These are phyloP conservation scores for Cervus canadensis DNA, from an alignment of 2,113 vertebrate species.

Conservation along the genomic window DNA sequence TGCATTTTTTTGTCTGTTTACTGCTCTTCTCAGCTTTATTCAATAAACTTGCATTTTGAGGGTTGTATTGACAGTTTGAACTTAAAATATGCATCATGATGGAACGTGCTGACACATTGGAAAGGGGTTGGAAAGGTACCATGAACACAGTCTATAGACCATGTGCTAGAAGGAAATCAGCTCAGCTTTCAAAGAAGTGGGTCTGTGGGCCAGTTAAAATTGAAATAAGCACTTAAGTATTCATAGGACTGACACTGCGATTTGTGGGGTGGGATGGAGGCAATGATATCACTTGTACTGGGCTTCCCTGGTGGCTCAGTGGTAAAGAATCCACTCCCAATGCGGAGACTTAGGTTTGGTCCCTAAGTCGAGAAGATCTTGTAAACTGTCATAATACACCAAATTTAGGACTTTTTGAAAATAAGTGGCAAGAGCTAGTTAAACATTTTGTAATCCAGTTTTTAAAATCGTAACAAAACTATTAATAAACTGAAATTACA, in stretches of 20 bases:
- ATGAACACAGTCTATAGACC: not conserved
- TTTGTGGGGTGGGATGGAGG: not conserved
- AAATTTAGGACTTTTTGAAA: not conserved
- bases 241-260: not conserved
- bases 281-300: not conserved
- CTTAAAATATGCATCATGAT: slow-evolving; percentile 40
- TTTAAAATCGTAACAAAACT: not conserved
- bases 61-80: slow-evolving; percentile 80
- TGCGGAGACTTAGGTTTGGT: not conserved
- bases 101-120: slow-evolving; percentile 9
- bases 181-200: not conserved
- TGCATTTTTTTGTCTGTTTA: slow-evolving; percentile 81
- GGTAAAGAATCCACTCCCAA: not conserved
- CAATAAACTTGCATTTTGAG: slow-evolving; percentile 87
- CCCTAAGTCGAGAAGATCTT: not conserved
- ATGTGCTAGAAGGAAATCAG: not conserved
- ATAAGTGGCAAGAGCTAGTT: not conserved
- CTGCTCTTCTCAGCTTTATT: slow-evolving; percentile 83
- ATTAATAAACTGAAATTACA: not conserved
- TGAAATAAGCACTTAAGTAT: slow-evolving; percentile 51
- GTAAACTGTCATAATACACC: not conserved
- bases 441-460: not conserved
- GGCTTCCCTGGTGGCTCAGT: not conserved
- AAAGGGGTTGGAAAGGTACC: not conserved
- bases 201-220: slow-evolving; percentile 22